These are phyloP conservation scores for Hexactinellida sp. DNA, from an alignment of 37 sponge, comb jelly and placozoan genomes.

Conservation along the genomic window DNA sequence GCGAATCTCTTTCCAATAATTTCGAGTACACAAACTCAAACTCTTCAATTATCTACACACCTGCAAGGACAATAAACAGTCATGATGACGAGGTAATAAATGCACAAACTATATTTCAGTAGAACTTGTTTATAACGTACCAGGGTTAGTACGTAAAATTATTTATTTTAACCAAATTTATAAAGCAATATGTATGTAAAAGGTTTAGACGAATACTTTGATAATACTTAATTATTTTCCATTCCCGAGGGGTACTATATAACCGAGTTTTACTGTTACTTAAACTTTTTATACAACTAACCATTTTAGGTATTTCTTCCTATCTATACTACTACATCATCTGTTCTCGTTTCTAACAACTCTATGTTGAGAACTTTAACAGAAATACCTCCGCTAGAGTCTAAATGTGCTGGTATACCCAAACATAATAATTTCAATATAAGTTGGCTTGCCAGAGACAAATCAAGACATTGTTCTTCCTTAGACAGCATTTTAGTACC, in stretches of 20 bases:
- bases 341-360: neutral
- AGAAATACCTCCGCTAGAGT: neutral
- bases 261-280: neutral
- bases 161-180: no score
- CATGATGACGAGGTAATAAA: conserved; percentile 12
- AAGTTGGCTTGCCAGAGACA: neutral
- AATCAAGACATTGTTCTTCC: neutral
- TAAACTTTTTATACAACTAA: neutral
- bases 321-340: neutral
- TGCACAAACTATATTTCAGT: no score
- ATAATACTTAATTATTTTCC: no score
- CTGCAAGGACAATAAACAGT: neutral
- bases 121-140: no score
- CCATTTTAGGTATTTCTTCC: neutral
- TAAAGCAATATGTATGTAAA: no score
- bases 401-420: neutral
- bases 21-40: neutral
- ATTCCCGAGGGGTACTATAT: neutral
- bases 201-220: no score
- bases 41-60: neutral
- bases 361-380: neutral
- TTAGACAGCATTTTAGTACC: neutral
- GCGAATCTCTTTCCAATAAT: no score
- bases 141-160: no score
- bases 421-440: neutral